These are phyloP conservation scores for Lepilemur ruficaudatus DNA, from an alignment of 2,797 vertebrate genomes.

Conservation along the genomic window DNA sequence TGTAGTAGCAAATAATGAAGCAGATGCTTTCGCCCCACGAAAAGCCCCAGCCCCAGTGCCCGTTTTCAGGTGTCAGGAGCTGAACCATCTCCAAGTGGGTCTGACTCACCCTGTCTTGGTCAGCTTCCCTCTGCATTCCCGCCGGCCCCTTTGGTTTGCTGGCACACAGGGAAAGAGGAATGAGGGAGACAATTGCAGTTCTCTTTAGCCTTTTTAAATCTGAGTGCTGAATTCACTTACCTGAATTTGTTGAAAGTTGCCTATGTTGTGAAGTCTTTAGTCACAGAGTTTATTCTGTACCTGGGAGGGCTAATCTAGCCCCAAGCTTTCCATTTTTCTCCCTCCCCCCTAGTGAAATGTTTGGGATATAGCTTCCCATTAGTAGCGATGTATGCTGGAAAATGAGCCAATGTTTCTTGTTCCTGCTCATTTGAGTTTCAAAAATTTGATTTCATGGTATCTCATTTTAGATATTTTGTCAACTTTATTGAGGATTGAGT, in stretches of 20 bases:
- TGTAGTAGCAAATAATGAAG: neutral
- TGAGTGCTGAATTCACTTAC: neutral
- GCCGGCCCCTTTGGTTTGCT: neutral
- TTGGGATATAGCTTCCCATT: neutral
- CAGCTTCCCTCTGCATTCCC: neutral
- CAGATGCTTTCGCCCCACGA: neutral
- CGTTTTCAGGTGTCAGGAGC: neutral
- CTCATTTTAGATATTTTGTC: neutral
- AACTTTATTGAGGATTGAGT: neutral
- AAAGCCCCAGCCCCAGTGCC: neutral
- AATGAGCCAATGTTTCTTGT: neutral
- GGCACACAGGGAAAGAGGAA: neutral
- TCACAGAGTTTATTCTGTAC: neutral
- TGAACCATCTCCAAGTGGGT: neutral
- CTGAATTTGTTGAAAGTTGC: neutral
- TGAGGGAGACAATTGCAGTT: rapidly evolving
- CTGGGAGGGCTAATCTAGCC: neutral
- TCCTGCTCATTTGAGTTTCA: neutral
- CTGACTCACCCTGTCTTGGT: neutral
- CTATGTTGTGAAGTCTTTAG: neutral
- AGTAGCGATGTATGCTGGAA: neutral
- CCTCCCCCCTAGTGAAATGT: neutral
- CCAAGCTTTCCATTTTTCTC: neutral
- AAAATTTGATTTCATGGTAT: neutral
- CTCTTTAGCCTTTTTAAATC: neutral